Conservation (phyloP, 2,113 vertebrate species). For the Oncorhynchus clarkii region DNA sequence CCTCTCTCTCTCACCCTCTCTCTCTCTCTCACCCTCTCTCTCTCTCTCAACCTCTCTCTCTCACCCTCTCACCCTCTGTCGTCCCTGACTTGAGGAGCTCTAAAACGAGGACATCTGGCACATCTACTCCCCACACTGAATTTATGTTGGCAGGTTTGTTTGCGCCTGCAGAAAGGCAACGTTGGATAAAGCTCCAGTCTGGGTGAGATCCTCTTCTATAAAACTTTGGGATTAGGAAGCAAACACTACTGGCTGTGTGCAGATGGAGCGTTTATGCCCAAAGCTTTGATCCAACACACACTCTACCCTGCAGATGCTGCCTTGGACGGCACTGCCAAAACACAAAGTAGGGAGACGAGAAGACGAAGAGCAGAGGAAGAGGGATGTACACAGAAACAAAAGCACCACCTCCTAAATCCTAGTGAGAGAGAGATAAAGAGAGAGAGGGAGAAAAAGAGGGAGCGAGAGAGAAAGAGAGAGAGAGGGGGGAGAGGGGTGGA, state of each 20-base stretch:
- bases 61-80: neutral
- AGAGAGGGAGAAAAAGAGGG: neutral
- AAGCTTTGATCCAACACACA: conserved; percentile 18
- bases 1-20: too few relatives aligned
- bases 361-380: neutral
- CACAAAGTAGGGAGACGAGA: neutral
- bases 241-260: neutral
- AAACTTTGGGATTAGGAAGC: neutral
- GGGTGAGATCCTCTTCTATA: neutral
- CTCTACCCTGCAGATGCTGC: conserved; percentile 4
- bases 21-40: neutral
- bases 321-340: conserved; percentile 6
- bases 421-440: neutral
- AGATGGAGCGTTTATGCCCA: conserved; percentile 17
- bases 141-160: neutral
- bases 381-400: neutral
- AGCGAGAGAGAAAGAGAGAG: neutral
- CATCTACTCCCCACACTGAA: neutral
- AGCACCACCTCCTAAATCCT: neutral
- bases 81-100: neutral
- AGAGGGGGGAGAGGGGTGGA: too few relatives aligned
- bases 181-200: neutral
- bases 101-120: neutral
- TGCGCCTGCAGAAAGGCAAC: neutral
- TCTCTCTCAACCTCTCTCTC: too few relatives aligned